A percentile compares a stretch with the other conserved stretches of the same genome.
Conservation (phyloP, 2,888 invertebrate genomes). For the Terebella lapidaria region DNA sequence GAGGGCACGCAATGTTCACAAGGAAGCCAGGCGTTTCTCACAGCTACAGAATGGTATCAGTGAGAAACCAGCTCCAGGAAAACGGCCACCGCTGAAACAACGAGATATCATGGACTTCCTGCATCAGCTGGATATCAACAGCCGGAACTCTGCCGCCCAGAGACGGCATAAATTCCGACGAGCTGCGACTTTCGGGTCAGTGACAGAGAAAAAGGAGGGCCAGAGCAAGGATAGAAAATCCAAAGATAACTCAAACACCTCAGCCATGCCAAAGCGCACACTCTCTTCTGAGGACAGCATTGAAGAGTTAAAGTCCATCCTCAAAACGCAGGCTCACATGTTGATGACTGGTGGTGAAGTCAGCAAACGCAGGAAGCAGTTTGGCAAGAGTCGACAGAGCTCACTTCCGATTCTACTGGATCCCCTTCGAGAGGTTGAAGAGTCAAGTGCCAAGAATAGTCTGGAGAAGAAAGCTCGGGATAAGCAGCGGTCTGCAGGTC, state of each 20-base stretch:
- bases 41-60: background rate
- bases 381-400: constrained; percentile 32
- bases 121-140: constrained; percentile 6
- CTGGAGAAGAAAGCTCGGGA: background rate
- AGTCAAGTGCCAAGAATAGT: no score
- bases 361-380: constrained; percentile 20
- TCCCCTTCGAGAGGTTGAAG: constrained; percentile 39
- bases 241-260: background rate
- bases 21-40: background rate
- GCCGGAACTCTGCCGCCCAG: background rate
- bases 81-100: background rate
- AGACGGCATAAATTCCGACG: constrained; percentile 2
- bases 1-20: background rate
- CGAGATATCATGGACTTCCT: background rate
- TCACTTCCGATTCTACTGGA: constrained; percentile 39
- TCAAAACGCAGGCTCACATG: constrained; percentile 11
- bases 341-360: background rate
- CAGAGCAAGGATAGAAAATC: background rate
- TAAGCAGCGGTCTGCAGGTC: background rate
- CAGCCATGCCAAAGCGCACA: background rate
- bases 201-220: no score
- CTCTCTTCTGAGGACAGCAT: constrained; percentile 6
- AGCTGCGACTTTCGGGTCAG: background rate
- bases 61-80: background rate
- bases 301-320: constrained; percentile 8